Evolutionary conservation across 2,797 vertebrate genomes (phyloP), one percentile per base, ranked within the genome.

Genomic region (Channallabes apus): DNA sequence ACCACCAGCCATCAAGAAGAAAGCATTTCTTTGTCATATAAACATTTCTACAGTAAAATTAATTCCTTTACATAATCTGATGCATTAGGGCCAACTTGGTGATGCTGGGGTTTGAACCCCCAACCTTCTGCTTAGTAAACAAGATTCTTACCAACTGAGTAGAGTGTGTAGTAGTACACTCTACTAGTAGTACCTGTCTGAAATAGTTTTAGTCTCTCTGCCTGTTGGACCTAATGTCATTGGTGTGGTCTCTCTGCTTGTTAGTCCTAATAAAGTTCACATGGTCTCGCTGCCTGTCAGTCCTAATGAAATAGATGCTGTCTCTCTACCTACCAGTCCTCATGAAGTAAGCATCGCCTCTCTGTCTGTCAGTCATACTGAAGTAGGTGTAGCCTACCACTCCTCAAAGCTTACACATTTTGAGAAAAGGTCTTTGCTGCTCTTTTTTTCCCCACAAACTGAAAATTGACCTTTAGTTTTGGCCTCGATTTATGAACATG

Each of bases 371-470:
- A 29, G 14, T 75, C 46, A 27, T 75, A 29, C 14, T 75, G 27
- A 58, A 77, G 54, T 29, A 75, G 2, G n/a, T 11, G 15, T 58
- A 12, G 18, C 8, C 73, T n/a, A 56, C 17, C 54, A 59, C 17
- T 32, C 3, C 27, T 77, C 18, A 77, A 32, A 58, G 9, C n/a
- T 77, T 12, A 46, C n/a, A 17, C 24, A 27, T 27, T 76, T 76
- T 76, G 27, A 32, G 8, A 4, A 76, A 58, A 58, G 8, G 27
- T 22, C 73, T 58, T 17, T 78, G 18, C 73, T 77, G 46, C 3
- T 79, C 27, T 41, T 69, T 79, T 72, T 72, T 69, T 46, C 24
- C 73, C 83, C 84, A 56, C 22, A 24, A 85, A 85, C 78, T 65
- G 7, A 65, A 85, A 38, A 18, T 38, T 58, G 46, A 82, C 78